Evolutionary conservation across 2,888 invertebrate species (phyloP), one percentile per base, ranked within the genome.

Genomic region (Sclerodermus sp.): DNA sequence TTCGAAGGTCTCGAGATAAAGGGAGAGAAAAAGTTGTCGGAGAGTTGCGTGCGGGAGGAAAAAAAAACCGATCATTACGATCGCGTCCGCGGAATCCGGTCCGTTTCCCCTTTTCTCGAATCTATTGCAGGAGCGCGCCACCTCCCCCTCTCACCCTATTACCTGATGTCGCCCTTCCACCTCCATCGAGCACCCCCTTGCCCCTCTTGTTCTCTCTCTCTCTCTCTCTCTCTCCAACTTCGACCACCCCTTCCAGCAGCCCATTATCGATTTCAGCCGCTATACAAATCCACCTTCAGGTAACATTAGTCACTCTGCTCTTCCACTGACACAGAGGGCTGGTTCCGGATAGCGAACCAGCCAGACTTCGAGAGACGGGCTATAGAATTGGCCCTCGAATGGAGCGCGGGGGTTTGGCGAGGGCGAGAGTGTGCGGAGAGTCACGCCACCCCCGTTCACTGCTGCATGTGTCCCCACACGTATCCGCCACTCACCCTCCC

Each of bases 261-360:
- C 56, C 62, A 54, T 69, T 72, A 74, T 74, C 73, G 73, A 73
- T 73, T 73, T 67, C 61, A 59, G 49, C 60, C 60, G 56, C 70
- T 72, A 71, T 68, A 72, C 73, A 73, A 74, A 74, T 72, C 67
- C 66, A 64, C 63, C 65, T 70, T 65, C 60, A 58, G 66, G 67
- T 64, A 70, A 67, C 70, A 72, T 72, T 72, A 71, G 68, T 72
- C 73, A 71, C 68, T 61, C 65, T 51, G 59, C 52, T 56, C 60
- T 61, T 62, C 59, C 59, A 55, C 49, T 55, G 62, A 60, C 59
- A 59, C 62, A 57, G 49, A 47, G 47, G 43, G 50, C 50, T 47
- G 55, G n/a, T 55, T 59, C 60, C 53, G 61, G 49, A 45, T 44
- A 53, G 47, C 32, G 50, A 13, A 32, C 34, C 34, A 36, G 23